Conservation (phyloP, 1,140 invertebrate genomes). For the Bombus confusus region DNA sequence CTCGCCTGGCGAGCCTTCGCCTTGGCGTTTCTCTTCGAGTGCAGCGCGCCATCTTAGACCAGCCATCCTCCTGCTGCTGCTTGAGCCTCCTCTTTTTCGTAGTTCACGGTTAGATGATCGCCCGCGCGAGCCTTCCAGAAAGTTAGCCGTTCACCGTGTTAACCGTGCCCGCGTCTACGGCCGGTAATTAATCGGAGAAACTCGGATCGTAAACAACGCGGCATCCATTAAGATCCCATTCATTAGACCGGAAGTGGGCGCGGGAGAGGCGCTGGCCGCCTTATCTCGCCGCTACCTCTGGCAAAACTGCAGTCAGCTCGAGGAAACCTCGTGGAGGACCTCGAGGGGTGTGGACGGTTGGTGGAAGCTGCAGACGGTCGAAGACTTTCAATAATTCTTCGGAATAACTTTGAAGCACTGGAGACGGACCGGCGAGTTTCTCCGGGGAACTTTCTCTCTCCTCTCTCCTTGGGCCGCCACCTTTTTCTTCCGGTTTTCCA, state of each 20-base stretch:
- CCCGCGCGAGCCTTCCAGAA: constrained; percentile 47
- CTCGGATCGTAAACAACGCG: constrained; percentile 77
- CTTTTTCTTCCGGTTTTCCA: constrained; percentile 37
- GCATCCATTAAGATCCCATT: constrained; percentile 77
- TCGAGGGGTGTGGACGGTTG: neutral
- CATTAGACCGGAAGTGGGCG: constrained; percentile 74
- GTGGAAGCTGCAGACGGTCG: constrained; percentile 10
- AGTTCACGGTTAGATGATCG: constrained; percentile 52
- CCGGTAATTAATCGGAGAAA: constrained; percentile 76
- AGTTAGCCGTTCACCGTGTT: constrained; percentile 66
- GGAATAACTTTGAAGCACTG: constrained; percentile 70
- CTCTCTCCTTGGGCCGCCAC: constrained; percentile 18
- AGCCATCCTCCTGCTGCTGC: too few species aligned
- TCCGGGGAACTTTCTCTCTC: constrained; percentile 57
- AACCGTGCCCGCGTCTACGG: constrained; percentile 57
- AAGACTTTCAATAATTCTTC: constrained; percentile 77
- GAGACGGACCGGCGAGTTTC: constrained; percentile 67
- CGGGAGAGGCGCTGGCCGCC: constrained; percentile 34
- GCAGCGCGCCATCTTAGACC: constrained; percentile 24
- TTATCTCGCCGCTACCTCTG: constrained; percentile 31
- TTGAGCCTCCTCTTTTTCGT: neutral
- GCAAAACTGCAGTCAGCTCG: constrained; percentile 45
- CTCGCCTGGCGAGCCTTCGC: constrained; percentile 4
- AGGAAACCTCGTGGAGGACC: constrained; percentile 50
- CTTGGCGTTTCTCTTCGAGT: constrained; percentile 8